Base-by-base conservation (phyloP, 2,113 vertebrate genomes). In the Rhinichthys klamathensis region DNA sequence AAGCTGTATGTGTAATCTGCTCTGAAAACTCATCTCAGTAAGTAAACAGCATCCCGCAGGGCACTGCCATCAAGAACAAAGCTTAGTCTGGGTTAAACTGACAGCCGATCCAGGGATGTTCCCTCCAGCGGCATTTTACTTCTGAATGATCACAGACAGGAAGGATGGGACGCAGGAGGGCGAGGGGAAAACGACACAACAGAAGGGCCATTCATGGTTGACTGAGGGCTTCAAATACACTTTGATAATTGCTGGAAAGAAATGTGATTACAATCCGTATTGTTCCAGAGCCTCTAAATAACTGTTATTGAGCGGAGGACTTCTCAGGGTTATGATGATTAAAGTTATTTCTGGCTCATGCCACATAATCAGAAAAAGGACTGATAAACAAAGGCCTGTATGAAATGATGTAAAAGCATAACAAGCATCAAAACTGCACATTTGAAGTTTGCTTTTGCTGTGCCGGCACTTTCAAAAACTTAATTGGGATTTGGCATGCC, bases 221-320 rank as follows among this genome's bases (percentile, higher is more conserved):
- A 82, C 23, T 9, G 70, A 51, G 65, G n/a, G 75, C 70, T 86
- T 87, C 84, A 91, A 86, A 90, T 81, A 74, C 75, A 80, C 84
- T 84, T 84, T 76, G 35, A 86, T 86, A 83, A 90, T 88, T 86
- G 58, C 83, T 80, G 60, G 74, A 61, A 87, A 86, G 63, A 85
- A 87, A 88, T 86, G 89, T 61, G 82, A 72, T 87, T 76, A 88
- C 73, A 88, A 88, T 89, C 87, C 84, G 32, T 18, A 84, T 84
- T 65, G 54, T 84, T 73, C 80, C 76, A 80, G 41, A 78, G 70
- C 83, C 56, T 60, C 80, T 2, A 72, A 86, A 78, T 75, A 54
- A 73, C 86, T 88, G 75, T 80, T 60, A 81, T 74, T 46, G 54
- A 60, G 25, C 2, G 27, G 30, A 84, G 63, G 18, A 41, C 69